These are phyloP conservation scores for Parapsyche elsis DNA, from an alignment of 1,140 invertebrate species.

Conservation along the genomic window DNA sequence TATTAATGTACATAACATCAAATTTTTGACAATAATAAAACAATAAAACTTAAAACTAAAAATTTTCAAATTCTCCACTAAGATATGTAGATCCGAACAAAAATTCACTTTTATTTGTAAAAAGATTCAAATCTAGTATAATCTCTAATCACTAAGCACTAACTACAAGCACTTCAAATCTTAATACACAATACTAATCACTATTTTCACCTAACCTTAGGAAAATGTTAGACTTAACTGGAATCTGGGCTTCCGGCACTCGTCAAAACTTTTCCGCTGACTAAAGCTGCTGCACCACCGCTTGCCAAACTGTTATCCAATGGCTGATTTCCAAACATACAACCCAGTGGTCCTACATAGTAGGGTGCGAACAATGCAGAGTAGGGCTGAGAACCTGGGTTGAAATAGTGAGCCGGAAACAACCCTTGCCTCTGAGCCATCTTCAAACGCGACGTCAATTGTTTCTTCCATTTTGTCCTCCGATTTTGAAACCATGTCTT, in stretches of 20 bases:
- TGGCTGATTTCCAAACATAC: constrained; percentile 62
- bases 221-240: neutral
- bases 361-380: constrained; percentile 68
- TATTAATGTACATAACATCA: no score
- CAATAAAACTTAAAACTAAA: no score
- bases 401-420: constrained; percentile 77
- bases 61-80: no score
- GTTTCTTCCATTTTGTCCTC: constrained; percentile 96
- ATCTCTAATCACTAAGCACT: neutral
- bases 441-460: constrained; percentile 87
- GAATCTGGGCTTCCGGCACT: constrained; percentile 48
- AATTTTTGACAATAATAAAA: no score
- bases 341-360: constrained; percentile 65
- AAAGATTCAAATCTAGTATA: no score
- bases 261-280: constrained; percentile 42
- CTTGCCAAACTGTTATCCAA: constrained; percentile 36
- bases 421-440: constrained; percentile 87
- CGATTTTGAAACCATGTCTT: constrained; percentile 98
- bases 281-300: neutral
- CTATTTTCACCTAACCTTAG: constrained; percentile 13
- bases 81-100: no score
- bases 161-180: neutral
- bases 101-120: no score
- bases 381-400: constrained; percentile 71
- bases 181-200: neutral